Conservation (phyloP, 2,888 invertebrate species). For the Periphyllus acericola region DNA sequence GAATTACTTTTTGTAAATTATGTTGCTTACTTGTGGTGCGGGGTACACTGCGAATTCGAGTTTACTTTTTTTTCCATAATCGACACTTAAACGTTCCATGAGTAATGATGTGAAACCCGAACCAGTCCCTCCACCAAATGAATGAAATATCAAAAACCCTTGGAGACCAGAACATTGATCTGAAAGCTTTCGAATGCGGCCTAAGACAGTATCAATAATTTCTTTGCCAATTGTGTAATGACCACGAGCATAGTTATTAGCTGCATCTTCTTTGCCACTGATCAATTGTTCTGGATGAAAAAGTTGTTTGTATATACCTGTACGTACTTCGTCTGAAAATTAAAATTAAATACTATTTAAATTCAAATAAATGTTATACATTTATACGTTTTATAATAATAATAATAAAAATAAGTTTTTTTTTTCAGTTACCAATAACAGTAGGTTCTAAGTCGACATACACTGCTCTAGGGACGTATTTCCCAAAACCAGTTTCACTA, state of each 20-base stretch:
- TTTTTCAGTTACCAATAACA: slow-evolving; percentile 74
- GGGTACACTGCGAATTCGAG: slow-evolving; percentile 73
- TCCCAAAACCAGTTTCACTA: slow-evolving; percentile 66
- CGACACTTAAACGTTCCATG: slow-evolving; percentile 73
- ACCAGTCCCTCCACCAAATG: slow-evolving; percentile 71
- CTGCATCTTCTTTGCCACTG: slow-evolving; percentile 96
- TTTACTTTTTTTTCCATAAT: slow-evolving; percentile 74
- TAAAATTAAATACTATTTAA: background rate
- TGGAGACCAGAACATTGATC: slow-evolving; percentile 85
- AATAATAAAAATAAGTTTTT: too few species aligned
- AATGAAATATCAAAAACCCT: slow-evolving; percentile 73
- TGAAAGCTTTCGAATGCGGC: slow-evolving; percentile 82
- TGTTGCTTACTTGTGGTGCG: slow-evolving; percentile 72
- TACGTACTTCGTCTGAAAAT: slow-evolving; percentile 82
- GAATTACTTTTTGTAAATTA: background rate
- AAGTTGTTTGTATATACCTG: slow-evolving; percentile 92
- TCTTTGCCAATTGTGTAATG: slow-evolving; percentile 97
- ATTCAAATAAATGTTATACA: background rate
- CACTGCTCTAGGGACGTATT: slow-evolving; percentile 83
- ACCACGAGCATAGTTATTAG: slow-evolving; percentile 96
- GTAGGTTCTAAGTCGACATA: slow-evolving; percentile 90
- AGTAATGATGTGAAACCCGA: slow-evolving; percentile 73
- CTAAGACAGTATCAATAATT: slow-evolving; percentile 88
- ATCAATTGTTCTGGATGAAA: slow-evolving; percentile 98
- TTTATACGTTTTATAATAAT: too few species aligned